Evolutionary conservation across 1,140 invertebrate genomes (phyloP).

Genomic region (Solen grandis): DNA sequence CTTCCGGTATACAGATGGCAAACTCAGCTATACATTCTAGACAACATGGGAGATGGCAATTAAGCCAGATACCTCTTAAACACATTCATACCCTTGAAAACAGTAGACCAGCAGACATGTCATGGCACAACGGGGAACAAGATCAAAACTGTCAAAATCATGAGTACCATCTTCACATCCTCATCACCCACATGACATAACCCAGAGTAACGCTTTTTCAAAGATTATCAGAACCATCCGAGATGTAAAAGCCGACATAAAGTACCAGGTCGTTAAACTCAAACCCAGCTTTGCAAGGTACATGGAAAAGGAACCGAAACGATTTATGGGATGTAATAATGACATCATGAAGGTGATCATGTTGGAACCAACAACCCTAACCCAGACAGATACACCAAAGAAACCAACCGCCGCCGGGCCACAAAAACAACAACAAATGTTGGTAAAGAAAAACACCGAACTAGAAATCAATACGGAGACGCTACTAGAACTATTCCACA

Average conservation of each 20-base stretch:
- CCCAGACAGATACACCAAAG: background rate
- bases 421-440: background rate
- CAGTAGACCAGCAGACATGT: background rate
- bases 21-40: background rate
- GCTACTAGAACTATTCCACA: background rate
- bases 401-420: too few species aligned
- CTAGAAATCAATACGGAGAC: background rate
- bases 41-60: background rate
- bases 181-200: background rate
- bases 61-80: background rate
- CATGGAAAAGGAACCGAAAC: background rate
- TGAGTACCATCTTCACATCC: background rate
- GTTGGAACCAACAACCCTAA: background rate
- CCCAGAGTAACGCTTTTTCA: background rate
- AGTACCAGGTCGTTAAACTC: background rate
- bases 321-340: background rate
- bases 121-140: background rate
- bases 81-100: background rate
- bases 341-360: background rate
- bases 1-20: background rate
- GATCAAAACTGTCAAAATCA: conserved; percentile 1
- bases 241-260: background rate
- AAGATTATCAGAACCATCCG: background rate
- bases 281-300: background rate
- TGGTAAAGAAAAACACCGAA: background rate